Evolutionary conservation across 2,888 invertebrate species (phyloP).

Genomic region (Orgyia antiqua): DNA sequence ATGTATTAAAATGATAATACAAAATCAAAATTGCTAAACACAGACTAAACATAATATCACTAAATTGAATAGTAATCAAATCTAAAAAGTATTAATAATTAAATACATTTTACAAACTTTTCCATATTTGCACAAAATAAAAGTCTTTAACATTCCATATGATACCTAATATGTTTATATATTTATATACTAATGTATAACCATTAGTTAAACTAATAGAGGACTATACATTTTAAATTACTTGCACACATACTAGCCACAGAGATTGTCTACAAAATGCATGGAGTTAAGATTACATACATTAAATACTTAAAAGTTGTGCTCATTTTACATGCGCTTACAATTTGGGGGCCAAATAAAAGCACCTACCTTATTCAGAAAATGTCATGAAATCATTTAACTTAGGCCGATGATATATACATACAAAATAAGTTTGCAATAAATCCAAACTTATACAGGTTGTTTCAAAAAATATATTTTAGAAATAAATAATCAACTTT

Average conservation of each 20-base stretch:
- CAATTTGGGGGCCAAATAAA: constrained; percentile 22
- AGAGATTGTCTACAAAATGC: constrained; percentile 45
- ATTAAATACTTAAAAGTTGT: constrained; percentile 21
- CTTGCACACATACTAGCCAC: constrained; percentile 31
- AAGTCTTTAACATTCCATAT: constrained; percentile 56
- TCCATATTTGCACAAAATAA: constrained; percentile 54
- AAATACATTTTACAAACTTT: constrained; percentile 47
- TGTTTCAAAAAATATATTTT: no score
- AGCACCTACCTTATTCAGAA: constrained; percentile 22
- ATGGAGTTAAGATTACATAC: constrained; percentile 25
- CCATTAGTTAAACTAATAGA: constrained; percentile 62
- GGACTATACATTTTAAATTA: constrained; percentile 42
- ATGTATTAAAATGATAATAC: constrained; percentile 43
- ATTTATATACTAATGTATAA: constrained; percentile 42
- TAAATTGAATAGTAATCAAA: constrained; percentile 57
- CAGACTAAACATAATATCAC: constrained; percentile 64
- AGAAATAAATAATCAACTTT: no score
- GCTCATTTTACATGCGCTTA: constrained; percentile 19
- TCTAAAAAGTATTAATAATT: constrained; percentile 47
- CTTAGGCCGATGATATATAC: constrained; percentile 32
- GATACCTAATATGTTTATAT: constrained; percentile 37
- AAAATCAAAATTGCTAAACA: constrained; percentile 49
- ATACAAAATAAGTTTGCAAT: no score
- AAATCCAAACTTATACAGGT: no score
- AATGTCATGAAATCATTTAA: constrained; percentile 25